Evolutionary conservation across 2,888 invertebrate genomes (phyloP).

Genomic region (Arenicola marina): DNA sequence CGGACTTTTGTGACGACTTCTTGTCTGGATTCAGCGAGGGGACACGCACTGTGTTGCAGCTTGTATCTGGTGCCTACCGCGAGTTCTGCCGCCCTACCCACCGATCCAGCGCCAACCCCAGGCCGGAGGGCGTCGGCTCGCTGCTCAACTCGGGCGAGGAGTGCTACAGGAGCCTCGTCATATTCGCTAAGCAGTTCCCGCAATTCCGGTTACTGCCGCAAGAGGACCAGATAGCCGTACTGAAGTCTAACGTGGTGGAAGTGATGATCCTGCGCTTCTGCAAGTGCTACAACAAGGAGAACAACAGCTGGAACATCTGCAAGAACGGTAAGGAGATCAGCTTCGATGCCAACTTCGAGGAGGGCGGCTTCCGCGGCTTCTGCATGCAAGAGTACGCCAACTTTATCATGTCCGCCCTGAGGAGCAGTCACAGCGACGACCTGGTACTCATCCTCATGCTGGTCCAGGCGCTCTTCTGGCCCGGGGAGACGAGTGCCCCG

Average conservation of each 20-base stretch:
- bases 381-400: background rate
- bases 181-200: background rate
- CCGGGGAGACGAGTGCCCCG: background rate
- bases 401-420: background rate
- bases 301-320: background rate
- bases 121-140: background rate
- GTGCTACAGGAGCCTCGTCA: background rate
- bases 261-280: constrained; percentile 1
- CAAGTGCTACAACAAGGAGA: background rate
- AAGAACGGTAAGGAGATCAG: background rate
- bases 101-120: background rate
- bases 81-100: background rate
- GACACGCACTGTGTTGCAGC: background rate
- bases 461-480: background rate
- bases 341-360: background rate
- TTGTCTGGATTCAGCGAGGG: background rate
- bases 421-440: background rate
- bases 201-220: background rate
- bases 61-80: background rate
- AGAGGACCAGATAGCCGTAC: constrained; percentile 1
- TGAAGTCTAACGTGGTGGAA: background rate
- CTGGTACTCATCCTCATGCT: background rate
- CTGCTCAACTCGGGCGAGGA: constrained; percentile 3
- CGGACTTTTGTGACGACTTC: background rate
- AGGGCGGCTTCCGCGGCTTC: background rate